Evolutionary conservation across 92 coral and sea anemone species (phyloP).

Genomic region (Porites rus): DNA sequence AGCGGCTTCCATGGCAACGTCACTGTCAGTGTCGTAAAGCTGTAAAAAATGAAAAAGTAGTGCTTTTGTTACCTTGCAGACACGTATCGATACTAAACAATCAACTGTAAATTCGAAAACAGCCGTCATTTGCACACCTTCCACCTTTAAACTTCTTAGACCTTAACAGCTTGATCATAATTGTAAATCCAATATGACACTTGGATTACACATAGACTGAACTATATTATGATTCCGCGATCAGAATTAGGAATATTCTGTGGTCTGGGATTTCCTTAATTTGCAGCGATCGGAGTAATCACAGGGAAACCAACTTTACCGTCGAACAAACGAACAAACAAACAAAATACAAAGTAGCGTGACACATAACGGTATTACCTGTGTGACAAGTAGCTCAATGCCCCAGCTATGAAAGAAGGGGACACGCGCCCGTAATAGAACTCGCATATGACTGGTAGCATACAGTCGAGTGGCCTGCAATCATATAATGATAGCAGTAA

Average conservation of each 20-base stretch:
- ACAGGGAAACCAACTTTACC: too few relatives aligned
- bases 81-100: too few relatives aligned
- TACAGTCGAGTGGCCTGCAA: constrained; percentile 85
- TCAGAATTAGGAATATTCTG: too few relatives aligned
- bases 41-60: constrained; percentile 22
- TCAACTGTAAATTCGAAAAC: too few relatives aligned
- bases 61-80: not conserved
- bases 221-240: too few relatives aligned
- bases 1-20: constrained; percentile 93
- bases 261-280: too few relatives aligned
- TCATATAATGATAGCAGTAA: not conserved
- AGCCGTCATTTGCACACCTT: too few relatives aligned
- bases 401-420: constrained; percentile 98
- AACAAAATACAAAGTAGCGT: not conserved
- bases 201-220: too few relatives aligned
- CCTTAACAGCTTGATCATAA: too few relatives aligned
- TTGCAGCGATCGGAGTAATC: too few relatives aligned
- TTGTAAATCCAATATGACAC: too few relatives aligned
- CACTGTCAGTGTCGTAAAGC: constrained; percentile 94
- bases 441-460: constrained; percentile 94
- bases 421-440: constrained; percentile 89
- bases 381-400: constrained; percentile 95
- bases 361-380: constrained; percentile 45
- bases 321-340: not conserved
- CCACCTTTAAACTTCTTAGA: too few relatives aligned